Percentiles rank a stretch among this genome's conserved stretches.
phyloP scores from a whole-genome alignment of 1,140 invertebrate species.

The Eciton burchellii region DNA sequence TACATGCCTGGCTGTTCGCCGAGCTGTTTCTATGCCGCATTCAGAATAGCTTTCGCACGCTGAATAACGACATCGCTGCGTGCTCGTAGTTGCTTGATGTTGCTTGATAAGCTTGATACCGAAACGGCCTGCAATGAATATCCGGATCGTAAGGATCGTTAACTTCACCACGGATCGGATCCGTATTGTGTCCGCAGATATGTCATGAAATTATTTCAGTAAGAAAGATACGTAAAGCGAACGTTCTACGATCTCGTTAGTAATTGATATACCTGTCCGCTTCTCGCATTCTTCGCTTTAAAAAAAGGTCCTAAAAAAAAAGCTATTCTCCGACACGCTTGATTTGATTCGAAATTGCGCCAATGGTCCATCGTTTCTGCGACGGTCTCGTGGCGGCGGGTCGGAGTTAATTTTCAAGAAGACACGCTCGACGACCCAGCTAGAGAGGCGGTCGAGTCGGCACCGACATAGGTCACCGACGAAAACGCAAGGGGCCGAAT shows the following conservation, averaged over 20 bases:
- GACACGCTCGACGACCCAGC: constrained; percentile 46
- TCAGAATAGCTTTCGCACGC: no score
- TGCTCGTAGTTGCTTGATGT: no score
- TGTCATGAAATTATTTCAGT: background rate
- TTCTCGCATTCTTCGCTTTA: background rate
- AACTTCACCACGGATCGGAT: no score
- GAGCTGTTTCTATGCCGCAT: no score
- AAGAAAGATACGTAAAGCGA: background rate
- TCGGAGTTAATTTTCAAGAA: constrained; percentile 48
- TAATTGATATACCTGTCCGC: background rate
- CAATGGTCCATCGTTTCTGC: constrained; percentile 33
- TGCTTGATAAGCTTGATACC: no score
- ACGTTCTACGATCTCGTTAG: background rate
- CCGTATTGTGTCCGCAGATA: no score
- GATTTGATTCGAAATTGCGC: background rate
- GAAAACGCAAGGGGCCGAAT: constrained; percentile 76
- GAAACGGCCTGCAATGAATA: no score
- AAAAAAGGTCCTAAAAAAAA: background rate
- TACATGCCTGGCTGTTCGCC: no score
- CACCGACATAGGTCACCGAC: constrained; percentile 54
- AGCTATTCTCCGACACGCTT: background rate
- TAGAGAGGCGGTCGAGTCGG: constrained; percentile 34
- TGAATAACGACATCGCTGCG: no score
- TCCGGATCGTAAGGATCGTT: no score
- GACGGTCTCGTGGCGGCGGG: constrained; percentile 12